Evolutionary conservation across 2,113 vertebrate species (phyloP).

Genomic region (Thomomys bottae): DNA sequence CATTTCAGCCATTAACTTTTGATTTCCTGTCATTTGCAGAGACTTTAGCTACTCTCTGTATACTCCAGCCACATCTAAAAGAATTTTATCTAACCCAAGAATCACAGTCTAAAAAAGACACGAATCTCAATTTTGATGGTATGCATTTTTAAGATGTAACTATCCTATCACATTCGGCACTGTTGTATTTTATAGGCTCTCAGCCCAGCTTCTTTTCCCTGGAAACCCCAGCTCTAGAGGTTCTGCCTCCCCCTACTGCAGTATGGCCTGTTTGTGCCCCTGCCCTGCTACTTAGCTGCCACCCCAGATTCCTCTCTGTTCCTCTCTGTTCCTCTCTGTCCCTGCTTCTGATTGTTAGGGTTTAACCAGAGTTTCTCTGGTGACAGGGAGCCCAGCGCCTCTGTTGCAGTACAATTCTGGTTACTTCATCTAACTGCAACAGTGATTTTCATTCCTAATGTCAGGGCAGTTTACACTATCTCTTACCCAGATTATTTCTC

Average conservation of each 20-base stretch:
- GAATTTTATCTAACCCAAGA: background rate
- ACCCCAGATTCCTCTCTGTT: too few relatives aligned
- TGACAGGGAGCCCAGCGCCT: too few relatives aligned
- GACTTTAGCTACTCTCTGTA: background rate
- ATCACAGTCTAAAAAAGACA: background rate
- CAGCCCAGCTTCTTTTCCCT: background rate
- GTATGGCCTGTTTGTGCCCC: background rate
- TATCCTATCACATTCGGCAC: background rate
- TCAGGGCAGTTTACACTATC: background rate
- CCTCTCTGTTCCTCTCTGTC: background rate
- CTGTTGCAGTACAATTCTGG: background rate
- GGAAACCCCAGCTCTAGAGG: background rate
- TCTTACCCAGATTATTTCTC: background rate
- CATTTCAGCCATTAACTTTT: background rate
- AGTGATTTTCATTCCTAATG: background rate
- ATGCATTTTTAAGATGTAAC: background rate
- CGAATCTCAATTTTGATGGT: background rate
- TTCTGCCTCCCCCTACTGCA: background rate
- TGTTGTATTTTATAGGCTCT: background rate
- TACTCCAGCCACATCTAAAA: background rate
- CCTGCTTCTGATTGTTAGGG: too few relatives aligned
- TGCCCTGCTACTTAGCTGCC: too few relatives aligned
- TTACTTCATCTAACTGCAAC: background rate
- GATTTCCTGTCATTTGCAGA: background rate
- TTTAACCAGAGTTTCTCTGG: too few relatives aligned